Conservation (phyloP, 2,888 invertebrate genomes). For the Drosophila glabriapex region DNA sequence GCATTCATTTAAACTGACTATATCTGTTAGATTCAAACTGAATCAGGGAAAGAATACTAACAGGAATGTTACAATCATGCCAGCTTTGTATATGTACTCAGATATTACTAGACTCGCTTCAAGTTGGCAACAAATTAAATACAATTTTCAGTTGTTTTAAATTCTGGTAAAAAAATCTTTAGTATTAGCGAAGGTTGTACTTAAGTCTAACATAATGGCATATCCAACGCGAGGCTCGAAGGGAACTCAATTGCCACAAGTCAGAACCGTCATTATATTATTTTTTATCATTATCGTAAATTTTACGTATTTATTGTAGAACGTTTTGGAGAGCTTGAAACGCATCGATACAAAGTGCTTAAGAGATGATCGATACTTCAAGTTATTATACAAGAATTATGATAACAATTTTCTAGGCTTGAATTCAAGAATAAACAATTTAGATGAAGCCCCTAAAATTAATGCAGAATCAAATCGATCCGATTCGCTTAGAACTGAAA, state of each 20-base stretch:
- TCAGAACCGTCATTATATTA: background rate
- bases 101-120: background rate
- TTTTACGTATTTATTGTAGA: constrained; percentile 6
- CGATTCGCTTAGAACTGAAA: constrained; percentile 1
- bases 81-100: background rate
- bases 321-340: background rate
- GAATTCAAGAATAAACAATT: background rate
- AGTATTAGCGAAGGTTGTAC: constrained; percentile 12
- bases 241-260: constrained; percentile 13
- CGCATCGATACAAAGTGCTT: constrained; percentile 28
- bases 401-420: constrained; percentile 12
- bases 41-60: background rate
- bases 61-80: background rate
- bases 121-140: background rate
- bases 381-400: constrained; percentile 39
- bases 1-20: constrained; percentile 27
- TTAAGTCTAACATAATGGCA: constrained; percentile 6
- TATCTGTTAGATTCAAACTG: background rate
- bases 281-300: background rate
- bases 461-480: background rate
- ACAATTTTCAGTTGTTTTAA: constrained; percentile 1
- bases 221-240: constrained; percentile 8
- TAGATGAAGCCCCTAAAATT: background rate
- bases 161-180: constrained; percentile 44
- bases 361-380: constrained; percentile 43